These are phyloP conservation scores for Pholis gunnellus DNA, from an alignment of 2,113 vertebrate species.

Conservation along the genomic window DNA sequence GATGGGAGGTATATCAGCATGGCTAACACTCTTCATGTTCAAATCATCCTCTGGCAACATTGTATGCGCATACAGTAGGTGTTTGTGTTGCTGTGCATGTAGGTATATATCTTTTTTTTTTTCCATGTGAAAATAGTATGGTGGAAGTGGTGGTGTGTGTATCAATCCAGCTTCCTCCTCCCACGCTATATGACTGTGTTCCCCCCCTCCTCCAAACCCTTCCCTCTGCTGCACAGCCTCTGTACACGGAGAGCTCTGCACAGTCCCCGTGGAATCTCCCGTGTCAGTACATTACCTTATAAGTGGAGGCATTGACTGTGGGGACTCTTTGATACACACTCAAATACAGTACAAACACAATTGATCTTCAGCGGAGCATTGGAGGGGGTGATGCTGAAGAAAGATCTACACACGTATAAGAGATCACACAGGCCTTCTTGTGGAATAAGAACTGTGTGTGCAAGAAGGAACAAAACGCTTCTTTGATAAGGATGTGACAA, in stretches of 20 bases:
- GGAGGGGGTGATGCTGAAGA: slow-evolving; percentile 34
- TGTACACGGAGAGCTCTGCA: slow-evolving; percentile 58
- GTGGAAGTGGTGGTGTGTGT: slow-evolving; percentile 60
- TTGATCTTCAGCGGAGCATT: slow-evolving; percentile 73
- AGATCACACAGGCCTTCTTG: slow-evolving; percentile 74
- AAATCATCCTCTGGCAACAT: slow-evolving; percentile 48
- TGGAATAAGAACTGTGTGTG: slow-evolving; percentile 56
- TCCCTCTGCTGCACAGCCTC: slow-evolving; percentile 64
- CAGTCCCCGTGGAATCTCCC: slow-evolving; percentile 73
- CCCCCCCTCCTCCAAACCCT: slow-evolving; percentile 57
- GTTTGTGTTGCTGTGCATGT: slow-evolving; percentile 35
- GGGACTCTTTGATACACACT: slow-evolving; percentile 83
- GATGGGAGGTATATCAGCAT: slow-evolving; percentile 61
- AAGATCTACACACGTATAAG: slow-evolving; percentile 65
- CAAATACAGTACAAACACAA: slow-evolving; percentile 82
- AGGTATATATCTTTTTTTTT: slow-evolving; percentile 46
- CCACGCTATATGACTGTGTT: slow-evolving; percentile 66
- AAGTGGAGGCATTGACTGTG: slow-evolving; percentile 77
- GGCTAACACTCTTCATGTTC: slow-evolving; percentile 42
- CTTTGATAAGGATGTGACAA: slow-evolving; percentile 83
- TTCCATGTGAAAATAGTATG: slow-evolving; percentile 55
- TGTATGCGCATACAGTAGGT: slow-evolving; percentile 3
- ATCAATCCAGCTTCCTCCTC: slow-evolving; percentile 68
- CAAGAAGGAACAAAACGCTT: slow-evolving; percentile 69
- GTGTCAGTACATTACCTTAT: slow-evolving; percentile 81